Base-by-base conservation (phyloP, 1,140 invertebrate species). In the Epicauta chinensis region DNA sequence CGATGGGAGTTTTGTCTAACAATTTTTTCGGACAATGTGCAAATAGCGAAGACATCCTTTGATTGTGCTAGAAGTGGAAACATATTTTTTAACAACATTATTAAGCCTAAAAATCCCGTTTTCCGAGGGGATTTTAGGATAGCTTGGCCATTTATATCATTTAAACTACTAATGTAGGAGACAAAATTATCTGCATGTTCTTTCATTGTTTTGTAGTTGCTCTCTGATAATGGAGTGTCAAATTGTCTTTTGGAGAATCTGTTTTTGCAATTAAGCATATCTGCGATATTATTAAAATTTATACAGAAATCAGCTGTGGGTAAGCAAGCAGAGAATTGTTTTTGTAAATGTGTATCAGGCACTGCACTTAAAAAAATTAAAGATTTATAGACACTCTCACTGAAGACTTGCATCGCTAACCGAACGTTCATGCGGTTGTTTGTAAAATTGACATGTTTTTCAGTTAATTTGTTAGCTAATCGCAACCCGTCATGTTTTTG, bases 391-490 rank as follows among this genome's bases (percentile, higher is more conserved):
- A 45, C 23, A 13, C 35, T 45, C n/a, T 45, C 23, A 34, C 40
- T 42, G 3, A 42, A 23, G 7, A 15, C 16, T 42, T 42, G 40
- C 3, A 42, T 4, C 6, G 64, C 62, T 16, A 67, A 51, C 6
- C 51, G 49, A 2, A 67, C 64, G 35, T 70, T 66, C 65, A 68
- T 69, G 51, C 58, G 64, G 43, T 69, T 55, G 41, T 59, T 63
- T 7, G 42, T 3, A 35, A 44, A 69, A 38, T 68, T 35, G 6
- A 71, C 46, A 50, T 71, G 67, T 14, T 52, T 50, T 38, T 15
- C 42, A 44, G 44, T 55, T 36, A 68, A 36, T 61, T 66, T 65
- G 40, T 63, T 70, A 2, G 42, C 65, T 10, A 61, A 12, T 37
- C 65, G 61, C 7, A 71, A 34, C 7, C 58, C 55, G 47, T 68